phyloP scores from a whole-genome alignment of 2,888 invertebrate species.

The Tetropium fuscum region DNA sequence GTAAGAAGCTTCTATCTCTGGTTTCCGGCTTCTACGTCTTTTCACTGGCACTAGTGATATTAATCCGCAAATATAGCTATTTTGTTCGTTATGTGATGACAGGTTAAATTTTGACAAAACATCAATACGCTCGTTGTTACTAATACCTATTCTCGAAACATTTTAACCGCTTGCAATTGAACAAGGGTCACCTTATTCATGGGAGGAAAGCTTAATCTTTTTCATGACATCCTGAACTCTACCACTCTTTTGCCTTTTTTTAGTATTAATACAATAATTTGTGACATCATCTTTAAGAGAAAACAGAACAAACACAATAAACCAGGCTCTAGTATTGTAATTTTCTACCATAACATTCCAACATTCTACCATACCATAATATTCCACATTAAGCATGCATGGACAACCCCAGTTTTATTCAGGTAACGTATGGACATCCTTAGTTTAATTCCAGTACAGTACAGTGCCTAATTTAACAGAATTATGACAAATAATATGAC shows the following conservation, averaged over 20 bases:
- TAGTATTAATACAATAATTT: neutral
- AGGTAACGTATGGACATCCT: neutral
- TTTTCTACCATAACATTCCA: neutral
- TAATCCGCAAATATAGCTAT: neutral
- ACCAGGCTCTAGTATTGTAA: too few relatives aligned
- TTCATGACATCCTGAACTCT: constrained; percentile 10
- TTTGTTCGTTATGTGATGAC: neutral
- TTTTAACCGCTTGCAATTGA: constrained; percentile 12
- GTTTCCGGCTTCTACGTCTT: neutral
- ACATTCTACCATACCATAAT: neutral
- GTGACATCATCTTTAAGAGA: neutral
- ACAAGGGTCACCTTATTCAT: constrained; percentile 4
- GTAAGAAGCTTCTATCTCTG: neutral
- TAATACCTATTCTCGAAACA: constrained; percentile 3
- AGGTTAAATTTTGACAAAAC: neutral
- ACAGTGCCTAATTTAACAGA: too few relatives aligned
- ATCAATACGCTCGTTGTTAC: neutral
- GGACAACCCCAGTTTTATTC: constrained; percentile 11
- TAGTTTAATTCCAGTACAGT: neutral
- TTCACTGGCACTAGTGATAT: neutral
- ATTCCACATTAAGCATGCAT: neutral
- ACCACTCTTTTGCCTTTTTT: constrained; percentile 8
- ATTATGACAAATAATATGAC: too few relatives aligned
- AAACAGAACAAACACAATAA: neutral
- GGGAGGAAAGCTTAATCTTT: neutral